Conservation (phyloP, 2,888 invertebrate genomes). For the Cheilosia variabilis region DNA sequence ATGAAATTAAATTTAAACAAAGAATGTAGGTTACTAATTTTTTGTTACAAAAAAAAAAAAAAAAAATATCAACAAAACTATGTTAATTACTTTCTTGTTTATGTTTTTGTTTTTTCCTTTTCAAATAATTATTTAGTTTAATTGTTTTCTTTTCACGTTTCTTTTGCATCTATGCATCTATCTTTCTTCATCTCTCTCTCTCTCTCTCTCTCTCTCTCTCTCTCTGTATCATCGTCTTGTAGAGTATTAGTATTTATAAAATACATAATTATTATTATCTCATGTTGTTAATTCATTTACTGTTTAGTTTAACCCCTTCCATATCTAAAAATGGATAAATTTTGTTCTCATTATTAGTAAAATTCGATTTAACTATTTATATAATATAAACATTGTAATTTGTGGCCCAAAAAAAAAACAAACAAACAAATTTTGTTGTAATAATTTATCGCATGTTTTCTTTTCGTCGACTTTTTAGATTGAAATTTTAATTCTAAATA, state of each 20-base stretch:
- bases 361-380: slow-evolving; percentile 33
- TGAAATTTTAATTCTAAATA: slow-evolving; percentile 62
- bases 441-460: slow-evolving; percentile 52
- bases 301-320: slow-evolving; percentile 19
- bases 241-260: slow-evolving; percentile 70
- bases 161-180: slow-evolving; percentile 5
- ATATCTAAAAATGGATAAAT: slow-evolving; percentile 9
- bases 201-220: neutral
- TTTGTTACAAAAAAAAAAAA: slow-evolving; percentile 46
- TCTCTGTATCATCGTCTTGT: slow-evolving; percentile 24
- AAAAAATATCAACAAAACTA: slow-evolving; percentile 59
- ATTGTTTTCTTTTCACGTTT: slow-evolving; percentile 39
- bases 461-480: slow-evolving; percentile 49
- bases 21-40: slow-evolving; percentile 52
- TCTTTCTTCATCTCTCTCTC: too few species aligned
- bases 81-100: slow-evolving; percentile 69
- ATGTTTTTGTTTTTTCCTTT: slow-evolving; percentile 52
- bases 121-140: slow-evolving; percentile 52
- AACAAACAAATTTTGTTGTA: slow-evolving; percentile 25
- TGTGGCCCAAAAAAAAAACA: slow-evolving; percentile 59
- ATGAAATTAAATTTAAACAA: slow-evolving; percentile 50
- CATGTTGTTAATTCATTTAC: slow-evolving; percentile 45
- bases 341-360: slow-evolving; percentile 34
- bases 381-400: slow-evolving; percentile 17
- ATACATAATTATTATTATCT: slow-evolving; percentile 59